A percentile compares a stretch with the other conserved stretches of the same genome.
These are phyloP conservation scores for Drosophila kokeensis DNA, from an alignment of 2,888 invertebrate species.

Conservation along the genomic window DNA sequence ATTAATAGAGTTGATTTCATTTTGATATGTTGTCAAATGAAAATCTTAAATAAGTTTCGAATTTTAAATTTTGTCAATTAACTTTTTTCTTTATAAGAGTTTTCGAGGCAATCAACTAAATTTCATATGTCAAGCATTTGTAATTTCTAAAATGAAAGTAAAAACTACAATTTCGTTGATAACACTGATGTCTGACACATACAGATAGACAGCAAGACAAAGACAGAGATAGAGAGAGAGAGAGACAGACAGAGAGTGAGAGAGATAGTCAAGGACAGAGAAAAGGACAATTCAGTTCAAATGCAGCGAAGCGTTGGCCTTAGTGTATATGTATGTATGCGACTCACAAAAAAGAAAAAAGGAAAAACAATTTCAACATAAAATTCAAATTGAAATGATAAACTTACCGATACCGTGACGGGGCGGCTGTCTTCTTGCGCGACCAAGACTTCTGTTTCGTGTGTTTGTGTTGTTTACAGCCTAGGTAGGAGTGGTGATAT, in stretches of 20 bases:
- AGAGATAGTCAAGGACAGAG: constrained; percentile 3
- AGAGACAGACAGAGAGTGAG: constrained; percentile 15
- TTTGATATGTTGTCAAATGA: not conserved
- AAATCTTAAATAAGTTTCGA: not conserved
- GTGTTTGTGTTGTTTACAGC: constrained; percentile 86
- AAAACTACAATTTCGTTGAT: constrained; percentile 5
- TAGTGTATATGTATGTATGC: constrained; percentile 9
- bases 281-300: constrained; percentile 17
- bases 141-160: not conserved
- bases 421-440: constrained; percentile 86
- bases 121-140: not conserved
- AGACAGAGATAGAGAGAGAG: constrained; percentile 5
- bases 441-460: constrained; percentile 86
- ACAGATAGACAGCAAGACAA: constrained; percentile 23
- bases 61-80: not conserved
- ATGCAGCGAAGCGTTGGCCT: not conserved
- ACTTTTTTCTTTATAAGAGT: not conserved
- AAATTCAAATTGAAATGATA: constrained; percentile 27
- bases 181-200: constrained; percentile 28
- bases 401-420: constrained; percentile 86
- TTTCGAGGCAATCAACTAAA: not conserved
- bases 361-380: not conserved
- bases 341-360: not conserved
- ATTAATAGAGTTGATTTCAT: not conserved
- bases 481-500: constrained; percentile 84